phyloP scores from a whole-genome alignment of 2,797 vertebrate species.

The Apogon talboti region DNA sequence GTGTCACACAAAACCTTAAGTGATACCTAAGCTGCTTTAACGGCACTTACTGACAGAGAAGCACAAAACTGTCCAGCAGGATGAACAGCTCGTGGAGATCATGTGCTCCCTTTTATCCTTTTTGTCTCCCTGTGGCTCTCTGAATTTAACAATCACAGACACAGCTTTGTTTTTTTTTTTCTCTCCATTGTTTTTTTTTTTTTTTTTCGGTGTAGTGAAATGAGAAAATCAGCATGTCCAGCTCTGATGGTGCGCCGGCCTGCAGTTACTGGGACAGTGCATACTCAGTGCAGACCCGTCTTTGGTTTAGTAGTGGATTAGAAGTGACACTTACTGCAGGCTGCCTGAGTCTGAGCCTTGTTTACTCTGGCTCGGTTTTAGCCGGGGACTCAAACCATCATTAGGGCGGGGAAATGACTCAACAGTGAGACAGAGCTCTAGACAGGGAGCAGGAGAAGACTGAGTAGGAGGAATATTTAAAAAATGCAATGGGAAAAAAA shows the following conservation, averaged over 20 bases:
- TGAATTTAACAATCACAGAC: conserved; percentile 28
- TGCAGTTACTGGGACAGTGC: conserved; percentile 43
- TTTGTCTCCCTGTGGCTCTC: conserved; percentile 20
- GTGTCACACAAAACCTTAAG: too few species aligned
- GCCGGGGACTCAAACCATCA: conserved; percentile 64
- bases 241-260: conserved; percentile 18
- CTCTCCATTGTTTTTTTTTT: too few species aligned
- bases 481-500: conserved; percentile 15
- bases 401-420: conserved; percentile 72
- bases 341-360: conserved; percentile 71
- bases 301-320: conserved; percentile 65
- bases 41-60: too few species aligned
- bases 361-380: conserved; percentile 70
- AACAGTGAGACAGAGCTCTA: conserved; percentile 40
- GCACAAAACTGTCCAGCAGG: conserved; percentile 1
- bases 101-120: background rate
- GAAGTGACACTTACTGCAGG: conserved; percentile 75
- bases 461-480: conserved; percentile 24
- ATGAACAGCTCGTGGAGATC: conserved; percentile 31
- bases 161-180: conserved; percentile 9
- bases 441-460: conserved; percentile 19
- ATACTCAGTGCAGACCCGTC: conserved; percentile 52
- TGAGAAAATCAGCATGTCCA: conserved; percentile 27
- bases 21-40: too few species aligned
- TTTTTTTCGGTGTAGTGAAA: conserved; percentile 36